These are phyloP conservation scores for Oryzias curvinotus DNA, from an alignment of 2,113 vertebrate genomes.

Conservation along the genomic window DNA sequence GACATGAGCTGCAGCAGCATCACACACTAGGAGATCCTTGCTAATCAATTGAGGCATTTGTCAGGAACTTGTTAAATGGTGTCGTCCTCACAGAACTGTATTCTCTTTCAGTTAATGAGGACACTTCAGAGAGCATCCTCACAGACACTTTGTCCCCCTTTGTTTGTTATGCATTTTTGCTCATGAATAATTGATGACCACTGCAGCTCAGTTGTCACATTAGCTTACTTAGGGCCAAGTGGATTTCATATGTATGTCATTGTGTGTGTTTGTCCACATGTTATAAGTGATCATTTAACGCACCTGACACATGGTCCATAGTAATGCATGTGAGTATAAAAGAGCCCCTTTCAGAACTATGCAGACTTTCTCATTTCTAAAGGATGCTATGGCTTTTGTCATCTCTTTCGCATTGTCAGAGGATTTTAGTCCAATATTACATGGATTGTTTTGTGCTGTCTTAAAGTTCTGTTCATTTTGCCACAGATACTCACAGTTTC, in stretches of 20 bases:
- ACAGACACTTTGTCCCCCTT: constrained; percentile 78
- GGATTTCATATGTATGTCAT: constrained; percentile 62
- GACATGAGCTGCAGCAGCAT: constrained; percentile 5
- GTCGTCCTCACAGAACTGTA: constrained; percentile 49
- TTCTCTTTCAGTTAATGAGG: constrained; percentile 76
- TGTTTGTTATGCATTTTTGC: constrained; percentile 74
- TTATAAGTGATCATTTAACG: constrained; percentile 11
- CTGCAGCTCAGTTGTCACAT: constrained; percentile 70
- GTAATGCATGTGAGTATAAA: neutral
- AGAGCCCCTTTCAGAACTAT: too few species aligned
- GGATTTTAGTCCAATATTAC: too few species aligned
- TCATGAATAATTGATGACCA: constrained; percentile 78
- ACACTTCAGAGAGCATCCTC: constrained; percentile 67
- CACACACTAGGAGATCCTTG: constrained; percentile 17
- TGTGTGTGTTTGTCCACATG: constrained; percentile 27
- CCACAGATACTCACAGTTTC: too few species aligned
- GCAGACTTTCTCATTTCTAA: too few species aligned
- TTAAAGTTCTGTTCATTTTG: too few species aligned
- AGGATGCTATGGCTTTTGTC: too few species aligned
- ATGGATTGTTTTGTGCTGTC: too few species aligned
- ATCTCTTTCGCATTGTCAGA: too few species aligned
- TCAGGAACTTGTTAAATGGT: constrained; percentile 47
- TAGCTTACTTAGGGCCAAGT: constrained; percentile 52
- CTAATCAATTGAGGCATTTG: constrained; percentile 52
- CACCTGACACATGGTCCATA: neutral